Evolutionary conservation across 2,888 invertebrate genomes (phyloP), one percentile per base, ranked within the genome.

Genomic region (Trichogramma evanescens): DNA sequence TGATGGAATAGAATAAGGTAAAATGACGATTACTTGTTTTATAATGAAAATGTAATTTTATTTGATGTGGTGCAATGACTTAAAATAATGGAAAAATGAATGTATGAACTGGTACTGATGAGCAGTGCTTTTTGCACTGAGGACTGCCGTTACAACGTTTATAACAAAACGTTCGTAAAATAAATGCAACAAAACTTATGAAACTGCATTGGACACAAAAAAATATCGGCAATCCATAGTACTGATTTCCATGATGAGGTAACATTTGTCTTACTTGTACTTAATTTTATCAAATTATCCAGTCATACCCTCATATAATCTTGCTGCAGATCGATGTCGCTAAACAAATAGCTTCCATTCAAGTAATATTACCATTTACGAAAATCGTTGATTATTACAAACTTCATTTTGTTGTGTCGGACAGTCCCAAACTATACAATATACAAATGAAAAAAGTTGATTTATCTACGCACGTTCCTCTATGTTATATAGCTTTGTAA

Each of bases 1-100:
- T 9, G n/a, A 45, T 45, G n/a, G n/a, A 3, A 45, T 45, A 45
- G n/a, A 9, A 45, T 9, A n/a, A 45, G 9, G 8, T n/a, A 45
- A 64, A 62, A 64, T 62, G 62, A 62, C 54, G 46, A 63, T 61
- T 57, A 61, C 61, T 61, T 65, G 64, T 66, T 66, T 66, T 77
- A 75, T 78, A 77, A 79, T 79, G 79, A 79, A 79, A 79, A 78
- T 79, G 78, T 78, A 77, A 76, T 78, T 68, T 79, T 78, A 78
- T 78, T 79, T 76, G 76, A 78, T 78, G 78, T 75, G 77, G 79
- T 78, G 79, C 78, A 78, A 77, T 77, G 77, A 78, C 77, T 77
- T 77, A 77, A 78, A 77, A 73, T 77, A 77, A 77, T 78, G 74
- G 75, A 78, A 75, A 75, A 78, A 78, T 77, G 76, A 78, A 78